Evolutionary conservation across 2,888 invertebrate genomes (phyloP).

Genomic region (Nesidiocoris tenuis): DNA sequence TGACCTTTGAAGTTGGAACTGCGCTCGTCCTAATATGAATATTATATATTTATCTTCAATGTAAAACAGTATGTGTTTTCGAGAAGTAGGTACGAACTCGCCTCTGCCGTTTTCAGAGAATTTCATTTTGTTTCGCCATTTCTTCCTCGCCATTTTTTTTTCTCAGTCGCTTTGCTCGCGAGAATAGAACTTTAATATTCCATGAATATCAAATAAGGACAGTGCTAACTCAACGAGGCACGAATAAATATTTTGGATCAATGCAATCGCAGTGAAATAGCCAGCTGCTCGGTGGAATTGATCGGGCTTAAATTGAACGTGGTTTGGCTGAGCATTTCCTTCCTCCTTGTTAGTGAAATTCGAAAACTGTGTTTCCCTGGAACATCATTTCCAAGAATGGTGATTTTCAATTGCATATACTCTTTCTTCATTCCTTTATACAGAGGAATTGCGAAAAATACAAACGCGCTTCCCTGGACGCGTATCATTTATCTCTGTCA

Average conservation of each 20-base stretch:
- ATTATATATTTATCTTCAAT: background rate
- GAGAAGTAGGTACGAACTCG: background rate
- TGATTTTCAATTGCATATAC: too few relatives aligned
- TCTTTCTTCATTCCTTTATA: too few relatives aligned
- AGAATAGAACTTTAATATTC: background rate
- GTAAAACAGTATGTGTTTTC: background rate
- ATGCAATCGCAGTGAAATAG: background rate
- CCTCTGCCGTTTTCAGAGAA: background rate
- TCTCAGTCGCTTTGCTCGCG: background rate
- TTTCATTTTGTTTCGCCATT: background rate
- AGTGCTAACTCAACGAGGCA: background rate
- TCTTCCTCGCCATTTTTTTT: background rate
- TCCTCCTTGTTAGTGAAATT: too few relatives aligned
- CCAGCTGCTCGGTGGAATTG: too few relatives aligned
- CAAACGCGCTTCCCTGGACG: too few relatives aligned
- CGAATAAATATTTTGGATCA: background rate
- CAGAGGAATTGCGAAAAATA: too few relatives aligned
- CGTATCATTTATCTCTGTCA: too few relatives aligned
- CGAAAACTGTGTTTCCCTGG: too few relatives aligned
- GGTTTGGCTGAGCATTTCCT: too few relatives aligned
- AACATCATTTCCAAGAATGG: too few relatives aligned
- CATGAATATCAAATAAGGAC: background rate
- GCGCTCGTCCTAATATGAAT: background rate
- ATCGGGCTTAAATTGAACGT: too few relatives aligned
- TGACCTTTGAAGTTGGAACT: background rate